phyloP scores from a whole-genome alignment of 1,140 invertebrate genomes.

The Spodoptera frugiperda region DNA sequence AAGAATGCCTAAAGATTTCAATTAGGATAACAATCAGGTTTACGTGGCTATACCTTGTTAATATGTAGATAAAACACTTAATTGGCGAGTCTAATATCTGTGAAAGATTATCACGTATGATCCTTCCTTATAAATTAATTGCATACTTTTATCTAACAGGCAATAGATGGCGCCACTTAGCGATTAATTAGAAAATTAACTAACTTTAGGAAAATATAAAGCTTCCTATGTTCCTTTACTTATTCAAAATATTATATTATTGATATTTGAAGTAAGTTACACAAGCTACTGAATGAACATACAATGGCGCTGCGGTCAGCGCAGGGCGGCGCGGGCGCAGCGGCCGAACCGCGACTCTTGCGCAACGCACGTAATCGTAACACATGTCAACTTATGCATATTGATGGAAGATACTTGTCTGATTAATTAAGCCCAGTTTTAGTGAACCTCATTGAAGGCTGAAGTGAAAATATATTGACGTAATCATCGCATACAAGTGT shows the following conservation, averaged over 20 bases:
- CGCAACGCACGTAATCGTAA: conserved; percentile 36
- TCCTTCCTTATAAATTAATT: conserved; percentile 16
- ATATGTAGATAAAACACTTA: neutral
- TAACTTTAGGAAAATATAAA: too few relatives aligned
- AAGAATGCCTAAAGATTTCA: conserved; percentile 10
- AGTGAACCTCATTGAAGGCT: neutral
- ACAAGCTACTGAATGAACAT: conserved; percentile 46
- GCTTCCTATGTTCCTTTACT: neutral
- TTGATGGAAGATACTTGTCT: conserved; percentile 24
- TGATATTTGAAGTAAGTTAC: neutral
- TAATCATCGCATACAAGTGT: neutral
- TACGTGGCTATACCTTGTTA: conserved; percentile 14
- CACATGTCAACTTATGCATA: conserved; percentile 40
- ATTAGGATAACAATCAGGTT: neutral
- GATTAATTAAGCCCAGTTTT: conserved; percentile 27
- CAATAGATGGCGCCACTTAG: neutral
- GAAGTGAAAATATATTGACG: conserved; percentile 9
- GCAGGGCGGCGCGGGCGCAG: conserved; percentile 38
- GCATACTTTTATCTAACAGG: neutral
- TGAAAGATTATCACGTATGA: conserved; percentile 17
- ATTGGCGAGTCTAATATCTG: conserved; percentile 11
- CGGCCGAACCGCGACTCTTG: conserved; percentile 33
- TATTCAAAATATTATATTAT: neutral
- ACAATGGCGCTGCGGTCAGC: conserved; percentile 49
- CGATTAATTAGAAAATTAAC: neutral